Evolutionary conservation across 2,113 vertebrate species (phyloP).

Genomic region (Canis aureus): DNA sequence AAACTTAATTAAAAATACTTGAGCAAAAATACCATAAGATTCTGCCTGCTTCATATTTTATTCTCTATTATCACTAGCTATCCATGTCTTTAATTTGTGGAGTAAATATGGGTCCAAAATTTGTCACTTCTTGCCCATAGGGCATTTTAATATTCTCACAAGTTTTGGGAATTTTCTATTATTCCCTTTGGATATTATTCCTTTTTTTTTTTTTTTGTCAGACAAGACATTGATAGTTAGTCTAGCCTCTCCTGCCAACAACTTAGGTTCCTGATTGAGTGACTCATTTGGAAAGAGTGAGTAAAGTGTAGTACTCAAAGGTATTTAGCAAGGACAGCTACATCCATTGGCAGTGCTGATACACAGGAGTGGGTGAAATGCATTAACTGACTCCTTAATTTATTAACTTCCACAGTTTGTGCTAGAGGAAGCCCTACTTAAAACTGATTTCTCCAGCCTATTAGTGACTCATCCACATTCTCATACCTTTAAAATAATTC

Average conservation of each 20-base stretch:
- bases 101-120: background rate
- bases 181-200: background rate
- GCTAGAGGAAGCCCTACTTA: background rate
- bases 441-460: background rate
- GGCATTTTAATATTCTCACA: background rate
- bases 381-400: background rate
- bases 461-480: background rate
- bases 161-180: background rate
- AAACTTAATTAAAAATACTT: background rate
- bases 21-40: background rate
- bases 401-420: background rate
- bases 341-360: too few species aligned
- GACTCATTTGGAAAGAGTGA: background rate
- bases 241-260: background rate
- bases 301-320: background rate
- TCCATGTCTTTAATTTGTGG: background rate
- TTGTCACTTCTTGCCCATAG: background rate
- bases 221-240: background rate
- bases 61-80: background rate
- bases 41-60: background rate
- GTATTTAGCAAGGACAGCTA: background rate
- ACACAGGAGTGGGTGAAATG: background rate
- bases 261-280: background rate
- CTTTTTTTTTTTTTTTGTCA: background rate
- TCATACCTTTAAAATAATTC: background rate